A percentile compares a stretch with the other conserved stretches of the same genome.
phyloP scores from a whole-genome alignment of 2,797 vertebrate species.

The Schizopygopsis pylzovi region DNA sequence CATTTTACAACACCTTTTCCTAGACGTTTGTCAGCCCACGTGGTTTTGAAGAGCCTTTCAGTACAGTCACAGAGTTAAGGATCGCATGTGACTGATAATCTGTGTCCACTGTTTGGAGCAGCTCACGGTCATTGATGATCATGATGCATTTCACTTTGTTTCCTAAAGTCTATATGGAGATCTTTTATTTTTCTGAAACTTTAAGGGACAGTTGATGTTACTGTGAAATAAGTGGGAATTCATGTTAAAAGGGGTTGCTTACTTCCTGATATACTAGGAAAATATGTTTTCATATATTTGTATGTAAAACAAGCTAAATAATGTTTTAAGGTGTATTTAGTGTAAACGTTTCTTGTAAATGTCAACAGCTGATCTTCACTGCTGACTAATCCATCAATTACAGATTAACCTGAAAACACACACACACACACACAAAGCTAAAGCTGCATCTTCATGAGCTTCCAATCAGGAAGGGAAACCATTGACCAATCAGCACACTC shows the following conservation, averaged over 20 bases:
- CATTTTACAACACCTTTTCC: background rate
- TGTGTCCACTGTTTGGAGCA: background rate
- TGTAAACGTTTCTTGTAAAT: slow-evolving; percentile 29
- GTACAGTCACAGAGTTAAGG: background rate
- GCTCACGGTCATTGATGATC: background rate
- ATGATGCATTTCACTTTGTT: background rate
- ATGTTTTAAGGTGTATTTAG: slow-evolving; percentile 1
- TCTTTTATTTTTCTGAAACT: background rate
- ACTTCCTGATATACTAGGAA: background rate
- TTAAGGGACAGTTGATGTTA: background rate
- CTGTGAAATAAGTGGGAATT: background rate
- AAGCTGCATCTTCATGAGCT: slow-evolving; percentile 18
- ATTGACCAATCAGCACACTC: slow-evolving; percentile 7
- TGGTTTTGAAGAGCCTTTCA: background rate
- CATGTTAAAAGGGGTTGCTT: background rate
- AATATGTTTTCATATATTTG: background rate
- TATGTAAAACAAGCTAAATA: background rate
- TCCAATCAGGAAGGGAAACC: background rate
- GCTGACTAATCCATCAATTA: slow-evolving; percentile 45
- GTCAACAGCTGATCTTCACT: slow-evolving; percentile 37
- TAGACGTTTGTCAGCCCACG: background rate
- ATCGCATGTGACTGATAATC: background rate
- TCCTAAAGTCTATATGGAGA: background rate
- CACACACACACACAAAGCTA: background rate
- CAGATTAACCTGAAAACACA: slow-evolving; percentile 54